Base-by-base conservation (phyloP, 2,797 vertebrate species). In the Helarctos malayanus region DNA sequence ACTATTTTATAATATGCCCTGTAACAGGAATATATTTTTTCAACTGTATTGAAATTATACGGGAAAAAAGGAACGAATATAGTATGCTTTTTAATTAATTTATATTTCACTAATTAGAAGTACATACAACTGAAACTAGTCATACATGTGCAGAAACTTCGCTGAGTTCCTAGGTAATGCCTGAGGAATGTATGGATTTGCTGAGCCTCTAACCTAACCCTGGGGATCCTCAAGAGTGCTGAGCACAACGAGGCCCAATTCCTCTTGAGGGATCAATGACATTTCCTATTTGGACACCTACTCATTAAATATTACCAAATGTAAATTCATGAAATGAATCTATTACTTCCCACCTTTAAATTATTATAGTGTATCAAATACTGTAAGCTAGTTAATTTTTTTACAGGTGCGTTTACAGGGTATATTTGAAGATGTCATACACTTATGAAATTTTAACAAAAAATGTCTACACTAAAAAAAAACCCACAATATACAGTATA, bases 401-500 rank as follows among this genome's bases (percentile, higher is more conserved):
- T 61, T 27, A 52, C 92, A 65, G 59, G n/a, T 41, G 49, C 19
- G 4, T 52, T 47, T 59, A 68, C 27, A 76, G 49, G 27, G 16
- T 29, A 59, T 59, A 76, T 88, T 59, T 92, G 38, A 93, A 96
- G 38, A 87, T 32, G 32, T 19, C 61, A 65, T 52, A n/a, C 0
- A 35, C 57, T 52, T 95, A 83, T 8, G 29, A 93, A 54, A 95
- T 69, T 83, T 69, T 56, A 82, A 93, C 9, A 29, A 49, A 93
- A 91, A 78, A 69, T 56, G 15, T 89, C 45, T 82, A 78, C 12
- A 81, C 27, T 84, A 35, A 76, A 92, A 73, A 76, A 32, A 18
- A 0, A 27, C 45, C 73, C 65, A 75, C 45, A 69, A 87, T 45
- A 11, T 13, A 86, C 14, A 61, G 65, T 63, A 75, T 1, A 63